Conservation (phyloP, 2,888 invertebrate species). For the Caenorhabditis sp. region DNA sequence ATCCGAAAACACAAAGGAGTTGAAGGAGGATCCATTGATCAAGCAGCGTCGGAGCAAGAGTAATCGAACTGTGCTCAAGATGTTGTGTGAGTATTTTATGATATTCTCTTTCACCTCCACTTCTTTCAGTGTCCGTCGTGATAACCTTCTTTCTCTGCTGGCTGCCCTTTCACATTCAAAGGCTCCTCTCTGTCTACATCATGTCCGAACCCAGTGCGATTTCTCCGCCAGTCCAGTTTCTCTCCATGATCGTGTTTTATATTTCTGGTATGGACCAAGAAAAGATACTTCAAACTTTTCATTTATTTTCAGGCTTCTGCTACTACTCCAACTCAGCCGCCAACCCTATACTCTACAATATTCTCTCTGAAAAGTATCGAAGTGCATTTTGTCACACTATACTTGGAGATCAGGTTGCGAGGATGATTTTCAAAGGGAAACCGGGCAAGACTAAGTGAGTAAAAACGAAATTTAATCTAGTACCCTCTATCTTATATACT, state of each 20-base stretch:
- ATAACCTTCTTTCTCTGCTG: slow-evolving; percentile 94
- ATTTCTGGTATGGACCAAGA: slow-evolving; percentile 60
- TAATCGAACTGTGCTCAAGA: slow-evolving; percentile 65
- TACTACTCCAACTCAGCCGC: slow-evolving; percentile 82
- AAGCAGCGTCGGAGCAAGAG: slow-evolving; percentile 50
- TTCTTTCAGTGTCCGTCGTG: slow-evolving; percentile 91
- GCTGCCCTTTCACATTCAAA: slow-evolving; percentile 95
- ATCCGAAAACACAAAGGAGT: slow-evolving; percentile 43
- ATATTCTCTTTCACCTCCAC: too few relatives aligned
- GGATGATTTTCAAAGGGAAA: slow-evolving; percentile 20
- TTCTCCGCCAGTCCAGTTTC: slow-evolving; percentile 58
- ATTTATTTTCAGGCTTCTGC: slow-evolving; percentile 66
- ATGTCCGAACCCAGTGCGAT: slow-evolving; percentile 57
- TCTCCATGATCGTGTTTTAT: slow-evolving; percentile 66
- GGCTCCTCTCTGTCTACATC: slow-evolving; percentile 85
- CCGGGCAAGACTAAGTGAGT: slow-evolving; percentile 4
- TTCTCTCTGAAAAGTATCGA: slow-evolving; percentile 83
- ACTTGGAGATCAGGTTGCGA: slow-evolving; percentile 60
- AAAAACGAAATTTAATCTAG: background rate
- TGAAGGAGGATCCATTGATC: slow-evolving; percentile 19
- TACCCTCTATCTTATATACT: background rate
- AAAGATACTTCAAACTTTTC: too few relatives aligned
- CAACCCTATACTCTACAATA: slow-evolving; percentile 84
- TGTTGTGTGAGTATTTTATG: slow-evolving; percentile 58
- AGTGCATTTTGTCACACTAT: slow-evolving; percentile 81